Evolutionary conservation across 2,113 vertebrate genomes (phyloP), one percentile per base, ranked within the genome.

Genomic region (Gymnogyps californianus): DNA sequence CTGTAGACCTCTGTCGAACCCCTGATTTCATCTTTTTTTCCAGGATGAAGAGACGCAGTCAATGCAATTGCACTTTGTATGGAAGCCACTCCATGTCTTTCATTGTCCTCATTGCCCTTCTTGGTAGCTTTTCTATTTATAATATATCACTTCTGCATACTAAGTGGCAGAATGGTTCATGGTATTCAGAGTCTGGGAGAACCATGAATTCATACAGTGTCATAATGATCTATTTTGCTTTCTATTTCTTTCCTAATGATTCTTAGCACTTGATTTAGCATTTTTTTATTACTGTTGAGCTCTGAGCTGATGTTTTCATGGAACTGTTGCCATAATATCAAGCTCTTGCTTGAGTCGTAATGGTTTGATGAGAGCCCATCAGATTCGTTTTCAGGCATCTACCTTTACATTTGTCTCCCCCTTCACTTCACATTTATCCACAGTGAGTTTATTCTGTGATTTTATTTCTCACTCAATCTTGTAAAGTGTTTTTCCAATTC

Each of bases 231-330:
- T 82, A 5, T 94, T 94, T 93, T 75, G 34, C 61, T 94, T 95
- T 72, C 81, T 54, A 28, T 82, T 91, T 93, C 38, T 82, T 79
- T 85, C 62, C 36, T 93, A 96, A 96, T 83, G 70, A 87, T 47
- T 80, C 70, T 89, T 65, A 84, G 21, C 44, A 72, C 79, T 93
- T 46, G 34, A 62, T 87, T 91, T 87, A 79, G 13, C 34, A 22
- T 64, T 89, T 93, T 91, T 87, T 87, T 29, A 84, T 96, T 78
- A 62, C 58, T 85, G 26, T 47, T 85, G 62, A 93, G 57, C 61
- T 93, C 40, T 76, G 70, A 77, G 83, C 7, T 54, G 40, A 69
- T 36, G 34, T 71, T 89, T 91, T 72, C 28, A 21, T 76, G 52
- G 57, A 91, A 55, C 19, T 46, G 65, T 69, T 94, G 81, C 28